Evolutionary conservation across 2,888 invertebrate genomes (phyloP), one percentile per base, ranked within the genome.

Genomic region (Ophraella communa): DNA sequence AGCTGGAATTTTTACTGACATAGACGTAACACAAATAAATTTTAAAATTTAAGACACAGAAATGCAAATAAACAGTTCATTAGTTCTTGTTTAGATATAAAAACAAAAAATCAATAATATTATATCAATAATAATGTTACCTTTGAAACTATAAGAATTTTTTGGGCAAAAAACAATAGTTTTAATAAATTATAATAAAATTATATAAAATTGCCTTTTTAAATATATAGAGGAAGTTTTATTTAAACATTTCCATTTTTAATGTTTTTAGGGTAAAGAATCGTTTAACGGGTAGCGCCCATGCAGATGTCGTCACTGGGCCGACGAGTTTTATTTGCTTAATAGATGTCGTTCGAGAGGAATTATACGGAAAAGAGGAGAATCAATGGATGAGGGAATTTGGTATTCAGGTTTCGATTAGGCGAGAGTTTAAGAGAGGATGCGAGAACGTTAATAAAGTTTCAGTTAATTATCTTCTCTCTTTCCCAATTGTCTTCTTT

Each of bases 311-410:
- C 1, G 27, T 27, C 49, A 24, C 21, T 30, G 18, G 27, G 27
- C 14, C 44, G 44, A 60, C 52, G 60, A 60, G 53, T 60, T 60
- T 60, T 52, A 60, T 53, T 60, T 60, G 60, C 60, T 52, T 60
- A 53, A 60, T 52, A 60, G 60, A 60, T 60, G 60, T 60, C 60
- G 52, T 53, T 60, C 27, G 44, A 52, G 27, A 17, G 59, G 53
- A 60, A n/a, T n/a, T 52, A 44, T 60, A 44, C 52, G 39, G 27
- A 59, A 52, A 53, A 52, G 44, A 60, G 52, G 44, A 60, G 44
- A 53, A 53, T 53, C 47, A 18, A 42, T 51, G 27, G 49, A 30
- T 17, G 27, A 24, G 27, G 60, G 52, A 52, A 60, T 60, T 60
- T 44, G 42, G 52, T 60, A 60, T 60, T 60, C 44, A 52, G 52